Evolutionary conservation across 2,888 invertebrate species (phyloP).

Genomic region (Tetragnatha montana): DNA sequence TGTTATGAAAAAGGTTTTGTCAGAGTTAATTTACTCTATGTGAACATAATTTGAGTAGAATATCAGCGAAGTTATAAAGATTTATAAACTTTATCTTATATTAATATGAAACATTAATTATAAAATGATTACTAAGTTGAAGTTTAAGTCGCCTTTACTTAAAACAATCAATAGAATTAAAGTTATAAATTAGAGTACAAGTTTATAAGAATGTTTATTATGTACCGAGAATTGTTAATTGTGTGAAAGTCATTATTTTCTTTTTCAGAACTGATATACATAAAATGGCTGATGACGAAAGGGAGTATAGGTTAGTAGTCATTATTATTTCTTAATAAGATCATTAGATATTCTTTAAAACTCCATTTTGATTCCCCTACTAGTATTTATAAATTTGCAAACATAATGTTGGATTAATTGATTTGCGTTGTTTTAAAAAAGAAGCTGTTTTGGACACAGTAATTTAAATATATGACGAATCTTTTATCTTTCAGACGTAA

Average conservation of each 20-base stretch:
- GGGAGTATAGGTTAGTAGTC: conserved; percentile 47
- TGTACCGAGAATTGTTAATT: neutral
- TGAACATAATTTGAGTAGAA: too few species aligned
- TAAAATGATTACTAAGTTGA: neutral
- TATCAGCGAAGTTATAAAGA: too few species aligned
- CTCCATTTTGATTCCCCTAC: neutral
- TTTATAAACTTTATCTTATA: too few species aligned
- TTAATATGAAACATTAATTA: too few species aligned
- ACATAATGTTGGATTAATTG: neutral
- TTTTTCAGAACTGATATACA: neutral
- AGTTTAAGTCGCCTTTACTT: neutral
- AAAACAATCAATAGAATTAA: neutral
- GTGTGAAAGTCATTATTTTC: neutral
- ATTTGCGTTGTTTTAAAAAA: neutral
- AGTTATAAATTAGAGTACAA: neutral
- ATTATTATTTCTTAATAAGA: neutral
- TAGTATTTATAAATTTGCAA: neutral
- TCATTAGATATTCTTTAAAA: neutral
- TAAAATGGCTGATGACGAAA: conserved; percentile 52
- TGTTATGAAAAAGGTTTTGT: too few species aligned
- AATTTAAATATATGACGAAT: neutral
- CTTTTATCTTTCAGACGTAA: too few species aligned
- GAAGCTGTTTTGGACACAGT: neutral
- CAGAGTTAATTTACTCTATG: too few species aligned
- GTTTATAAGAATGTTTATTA: neutral